Percentiles rank a stretch among this genome's conserved stretches.
Evolutionary conservation across 2,113 vertebrate genomes (phyloP).

Genomic region (Melanerpes formicivorus): DNA sequence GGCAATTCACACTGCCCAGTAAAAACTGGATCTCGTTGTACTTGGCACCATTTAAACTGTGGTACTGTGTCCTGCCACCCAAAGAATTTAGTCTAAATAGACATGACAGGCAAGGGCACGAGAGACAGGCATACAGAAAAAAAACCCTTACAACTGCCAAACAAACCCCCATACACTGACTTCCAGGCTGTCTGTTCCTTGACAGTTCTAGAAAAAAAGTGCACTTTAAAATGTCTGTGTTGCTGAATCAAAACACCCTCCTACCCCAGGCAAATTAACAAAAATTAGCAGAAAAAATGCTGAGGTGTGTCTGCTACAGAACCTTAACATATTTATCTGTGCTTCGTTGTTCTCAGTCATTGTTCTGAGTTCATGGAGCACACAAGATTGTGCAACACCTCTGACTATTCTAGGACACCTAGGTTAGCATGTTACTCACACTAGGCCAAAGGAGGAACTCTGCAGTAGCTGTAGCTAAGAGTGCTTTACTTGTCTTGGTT

Average conservation of each 20-base stretch:
- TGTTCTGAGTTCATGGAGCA: slow-evolving; percentile 19
- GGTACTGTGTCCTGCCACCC: neutral
- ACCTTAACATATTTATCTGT: neutral
- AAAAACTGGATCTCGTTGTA: neutral
- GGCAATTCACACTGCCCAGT: neutral
- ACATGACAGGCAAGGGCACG: neutral
- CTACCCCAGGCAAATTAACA: slow-evolving; percentile 18
- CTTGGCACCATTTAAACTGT: neutral
- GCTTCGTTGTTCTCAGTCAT: slow-evolving; percentile 34
- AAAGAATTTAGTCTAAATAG: neutral
- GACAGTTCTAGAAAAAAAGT: neutral
- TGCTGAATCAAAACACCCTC: slow-evolving; percentile 22
- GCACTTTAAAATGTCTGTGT: slow-evolving; percentile 29
- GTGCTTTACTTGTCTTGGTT: slow-evolving; percentile 21
- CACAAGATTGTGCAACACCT: slow-evolving; percentile 21
- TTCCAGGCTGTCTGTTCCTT: neutral
- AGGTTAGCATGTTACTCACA: slow-evolving; percentile 21
- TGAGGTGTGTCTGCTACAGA: slow-evolving; percentile 31
- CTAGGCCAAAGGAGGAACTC: neutral
- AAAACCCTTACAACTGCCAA: rapidly evolving
- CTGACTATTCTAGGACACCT: slow-evolving; percentile 29
- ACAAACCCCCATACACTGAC: neutral
- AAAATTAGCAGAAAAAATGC: slow-evolving; percentile 39
- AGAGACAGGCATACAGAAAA: neutral
- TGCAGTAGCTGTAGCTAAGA: neutral